Percentiles rank a stretch among this genome's conserved stretches.
These are phyloP conservation scores for Epistrophe grossulariae DNA, from an alignment of 2,888 invertebrate genomes.

Conservation along the genomic window DNA sequence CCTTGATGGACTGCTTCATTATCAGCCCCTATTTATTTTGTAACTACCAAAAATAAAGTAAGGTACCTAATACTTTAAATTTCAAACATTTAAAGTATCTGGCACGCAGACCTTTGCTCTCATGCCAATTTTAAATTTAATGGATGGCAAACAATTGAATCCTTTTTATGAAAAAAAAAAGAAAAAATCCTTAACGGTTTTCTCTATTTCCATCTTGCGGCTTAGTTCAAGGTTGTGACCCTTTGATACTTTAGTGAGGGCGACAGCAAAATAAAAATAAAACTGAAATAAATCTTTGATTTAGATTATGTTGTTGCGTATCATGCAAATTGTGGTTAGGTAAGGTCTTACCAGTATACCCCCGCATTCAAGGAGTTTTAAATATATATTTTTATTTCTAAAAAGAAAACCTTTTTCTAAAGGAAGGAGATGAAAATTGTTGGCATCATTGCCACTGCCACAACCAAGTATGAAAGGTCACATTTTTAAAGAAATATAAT, in stretches of 20 bases:
- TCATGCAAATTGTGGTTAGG: slow-evolving; percentile 5
- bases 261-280: neutral
- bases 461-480: neutral
- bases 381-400: neutral
- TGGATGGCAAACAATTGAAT: slow-evolving; percentile 23
- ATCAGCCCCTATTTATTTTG: slow-evolving; percentile 13
- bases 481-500: slow-evolving; percentile 1
- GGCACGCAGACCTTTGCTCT: slow-evolving; percentile 16
- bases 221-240: slow-evolving; percentile 23
- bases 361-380: neutral
- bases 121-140: slow-evolving; percentile 24
- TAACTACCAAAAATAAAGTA: neutral
- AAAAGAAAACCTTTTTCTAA: neutral
- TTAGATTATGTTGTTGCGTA: slow-evolving; percentile 15
- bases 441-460: neutral
- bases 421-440: neutral
- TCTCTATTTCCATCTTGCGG: slow-evolving; percentile 6
- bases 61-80: slow-evolving; percentile 15
- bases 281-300: slow-evolving; percentile 13
- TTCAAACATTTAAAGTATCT: slow-evolving; percentile 7
- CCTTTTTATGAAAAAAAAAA: neutral
- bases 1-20: neutral
- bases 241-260: neutral
- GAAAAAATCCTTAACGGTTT: neutral
- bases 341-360: neutral